Percentiles rank a stretch among this genome's conserved stretches.
phyloP scores from a whole-genome alignment of 2,888 invertebrate genomes.

The Petrophora chlorosata region DNA sequence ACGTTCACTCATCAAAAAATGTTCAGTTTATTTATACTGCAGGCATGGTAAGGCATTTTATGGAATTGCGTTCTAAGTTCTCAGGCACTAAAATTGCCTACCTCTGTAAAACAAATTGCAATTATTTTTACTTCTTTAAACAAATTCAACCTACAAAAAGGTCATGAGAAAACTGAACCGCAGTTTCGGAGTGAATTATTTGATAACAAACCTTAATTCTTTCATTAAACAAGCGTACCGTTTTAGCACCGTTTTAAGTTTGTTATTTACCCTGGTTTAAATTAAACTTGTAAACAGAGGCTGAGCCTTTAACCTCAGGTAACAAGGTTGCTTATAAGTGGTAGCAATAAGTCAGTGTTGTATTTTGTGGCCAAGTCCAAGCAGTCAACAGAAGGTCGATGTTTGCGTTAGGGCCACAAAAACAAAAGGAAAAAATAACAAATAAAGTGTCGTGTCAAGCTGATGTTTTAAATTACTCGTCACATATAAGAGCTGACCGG shows the following conservation, averaged over 20 bases:
- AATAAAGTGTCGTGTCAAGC: slow-evolving; percentile 35
- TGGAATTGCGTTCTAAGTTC: slow-evolving; percentile 42
- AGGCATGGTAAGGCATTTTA: slow-evolving; percentile 37
- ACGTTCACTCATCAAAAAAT: slow-evolving; percentile 61
- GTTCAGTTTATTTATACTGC: slow-evolving; percentile 43
- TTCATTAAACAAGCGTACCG: slow-evolving; percentile 19
- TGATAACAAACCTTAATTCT: slow-evolving; percentile 23
- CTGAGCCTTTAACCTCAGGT: slow-evolving; percentile 7
- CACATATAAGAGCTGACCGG: slow-evolving; percentile 54
- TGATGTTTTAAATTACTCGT: slow-evolving; percentile 53
- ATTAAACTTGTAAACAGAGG: slow-evolving; percentile 15
- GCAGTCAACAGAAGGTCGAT: not conserved
- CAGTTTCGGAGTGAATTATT: slow-evolving; percentile 18
- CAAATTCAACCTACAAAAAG: slow-evolving; percentile 19
- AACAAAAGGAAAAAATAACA: not conserved
- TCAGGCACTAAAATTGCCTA: slow-evolving; percentile 18
- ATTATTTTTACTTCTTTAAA: slow-evolving; percentile 10
- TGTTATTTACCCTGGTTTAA: slow-evolving; percentile 15
- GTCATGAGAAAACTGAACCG: slow-evolving; percentile 17
- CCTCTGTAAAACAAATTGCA: slow-evolving; percentile 3
- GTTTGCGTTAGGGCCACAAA: not conserved
- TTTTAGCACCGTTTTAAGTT: slow-evolving; percentile 17
- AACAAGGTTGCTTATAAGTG: too few relatives aligned
- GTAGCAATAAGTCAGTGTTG: too few relatives aligned
- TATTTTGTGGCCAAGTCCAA: too few relatives aligned